Base-by-base conservation (phyloP, 2,113 vertebrate genomes). In the Pedetes capensis region DNA sequence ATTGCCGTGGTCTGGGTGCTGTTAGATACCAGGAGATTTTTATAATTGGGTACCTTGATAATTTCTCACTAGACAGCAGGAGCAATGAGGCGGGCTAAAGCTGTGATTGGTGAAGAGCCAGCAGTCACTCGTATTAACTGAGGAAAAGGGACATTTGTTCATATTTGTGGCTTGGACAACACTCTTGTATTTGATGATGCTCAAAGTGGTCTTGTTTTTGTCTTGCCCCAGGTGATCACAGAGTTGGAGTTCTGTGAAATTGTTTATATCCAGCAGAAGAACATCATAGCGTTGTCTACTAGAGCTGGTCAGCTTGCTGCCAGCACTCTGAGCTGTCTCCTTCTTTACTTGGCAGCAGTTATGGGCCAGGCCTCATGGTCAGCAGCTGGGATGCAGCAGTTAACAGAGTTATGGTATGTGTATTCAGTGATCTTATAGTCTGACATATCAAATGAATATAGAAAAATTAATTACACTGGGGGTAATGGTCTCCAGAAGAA, bases 11-110 rank as follows among this genome's bases (percentile, higher is more conserved):
- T 32, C 51, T 53, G 25, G 66, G 5, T 34, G 8, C 22, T 90
- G 17, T 91, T 25, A 93, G 87, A 80, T 89, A 81, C 17, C 88
- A 95, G 9, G n/a, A 61, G 37, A 18, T 71, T 82, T 78, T 66
- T 74, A 29, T n/a, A 17, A 51, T 18, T 49, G 18, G 2, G 0
- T n/a, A 6, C 63, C 39, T 92, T 78, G 17, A 64, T 63, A 53
- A 51, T 44, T 95, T 93, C 66, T 37, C 76, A 69, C 23, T 55
- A 71, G 64, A 20, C 69, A 91, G 1, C 2, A 51, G 37, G 20
- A 55, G 16, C 5, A 63, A 49, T 34, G 49, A 25, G 18, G 11
- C 4, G 71, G 37, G 39, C 17, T 85, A 74, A 68, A 49, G 32
- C 14, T 57, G 3, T 32, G 68, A 37, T 69, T 81, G 44, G 9